Conservation (phyloP, 1,140 invertebrate genomes). For the Nilaparvata lugens region DNA sequence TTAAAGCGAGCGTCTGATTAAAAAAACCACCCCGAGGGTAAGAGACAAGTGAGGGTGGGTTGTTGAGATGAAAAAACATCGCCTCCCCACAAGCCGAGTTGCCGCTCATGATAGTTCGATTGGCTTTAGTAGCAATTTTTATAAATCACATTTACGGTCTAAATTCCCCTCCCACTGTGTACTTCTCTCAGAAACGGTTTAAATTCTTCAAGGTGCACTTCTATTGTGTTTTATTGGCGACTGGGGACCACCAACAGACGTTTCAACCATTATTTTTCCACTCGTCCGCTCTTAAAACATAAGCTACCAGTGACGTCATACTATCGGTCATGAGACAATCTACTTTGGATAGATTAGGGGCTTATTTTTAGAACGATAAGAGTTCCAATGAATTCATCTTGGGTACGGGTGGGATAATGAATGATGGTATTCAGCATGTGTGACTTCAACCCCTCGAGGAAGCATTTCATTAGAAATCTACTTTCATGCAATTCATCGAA, state of each 20-base stretch:
- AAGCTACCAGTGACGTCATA: too few species aligned
- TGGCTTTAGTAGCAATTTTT: constrained; percentile 24
- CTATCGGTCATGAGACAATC: not conserved
- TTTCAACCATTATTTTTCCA: too few species aligned
- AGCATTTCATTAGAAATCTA: too few species aligned
- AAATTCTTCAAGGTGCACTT: constrained; percentile 26
- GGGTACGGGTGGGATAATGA: too few species aligned
- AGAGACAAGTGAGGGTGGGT: constrained; percentile 8
- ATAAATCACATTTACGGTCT: constrained; percentile 28
- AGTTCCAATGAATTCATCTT: too few species aligned
- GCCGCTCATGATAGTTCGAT: constrained; percentile 20
- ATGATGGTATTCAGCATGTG: too few species aligned
- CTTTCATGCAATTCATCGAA: too few species aligned
- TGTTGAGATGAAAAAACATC: constrained; percentile 11
- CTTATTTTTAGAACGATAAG: not conserved
- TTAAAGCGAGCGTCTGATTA: constrained; percentile 23
- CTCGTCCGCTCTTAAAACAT: too few species aligned
- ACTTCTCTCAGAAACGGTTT: constrained; percentile 10
- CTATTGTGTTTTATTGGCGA: constrained; percentile 23
- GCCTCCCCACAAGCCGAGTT: constrained; percentile 14
- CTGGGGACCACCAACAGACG: constrained; percentile 12
- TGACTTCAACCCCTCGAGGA: too few species aligned
- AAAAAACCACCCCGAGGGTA: constrained; percentile 10
- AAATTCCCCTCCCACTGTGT: not conserved
- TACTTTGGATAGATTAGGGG: not conserved